A percentile compares a stretch with the other conserved stretches of the same genome.
Evolutionary conservation across 2,888 invertebrate genomes (phyloP).

Genomic region (Heliconius sara): DNA sequence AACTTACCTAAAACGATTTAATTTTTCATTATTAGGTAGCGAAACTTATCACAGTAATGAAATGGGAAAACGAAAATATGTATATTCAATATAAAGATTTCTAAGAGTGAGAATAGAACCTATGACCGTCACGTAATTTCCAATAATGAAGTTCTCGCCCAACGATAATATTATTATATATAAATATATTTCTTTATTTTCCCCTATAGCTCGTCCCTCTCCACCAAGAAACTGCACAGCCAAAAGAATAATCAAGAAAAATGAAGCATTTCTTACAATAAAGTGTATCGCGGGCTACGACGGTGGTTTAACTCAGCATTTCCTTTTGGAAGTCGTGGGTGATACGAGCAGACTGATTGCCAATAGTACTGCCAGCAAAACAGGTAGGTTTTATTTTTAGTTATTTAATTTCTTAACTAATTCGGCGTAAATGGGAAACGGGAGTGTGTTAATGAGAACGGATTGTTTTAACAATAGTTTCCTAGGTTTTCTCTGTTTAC

Average conservation of each 20-base stretch:
- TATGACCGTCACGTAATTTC: too few species aligned
- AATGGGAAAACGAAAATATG: too few species aligned
- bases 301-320: conserved; percentile 72
- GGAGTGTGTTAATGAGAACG: neutral
- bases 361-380: conserved; percentile 62
- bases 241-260: conserved; percentile 56
- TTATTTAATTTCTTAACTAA: too few species aligned
- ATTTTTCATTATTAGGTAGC: too few species aligned
- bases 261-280: conserved; percentile 65
- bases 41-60: too few species aligned
- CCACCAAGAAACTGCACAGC: conserved; percentile 75
- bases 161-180: too few species aligned
- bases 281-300: conserved; percentile 72
- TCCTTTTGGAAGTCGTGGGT: conserved; percentile 69
- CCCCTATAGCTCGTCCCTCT: conserved; percentile 67
- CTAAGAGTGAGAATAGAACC: too few species aligned
- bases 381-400: conserved; percentile 53
- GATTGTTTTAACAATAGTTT: neutral
- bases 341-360: conserved; percentile 62
- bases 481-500: too few species aligned
- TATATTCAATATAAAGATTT: too few species aligned
- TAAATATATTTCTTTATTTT: neutral
- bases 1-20: too few species aligned
- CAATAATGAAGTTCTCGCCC: too few species aligned
- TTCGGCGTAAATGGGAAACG: neutral